These are phyloP conservation scores for Dasysyrphus tricinctus DNA, from an alignment of 2,888 invertebrate species.

Conservation along the genomic window DNA sequence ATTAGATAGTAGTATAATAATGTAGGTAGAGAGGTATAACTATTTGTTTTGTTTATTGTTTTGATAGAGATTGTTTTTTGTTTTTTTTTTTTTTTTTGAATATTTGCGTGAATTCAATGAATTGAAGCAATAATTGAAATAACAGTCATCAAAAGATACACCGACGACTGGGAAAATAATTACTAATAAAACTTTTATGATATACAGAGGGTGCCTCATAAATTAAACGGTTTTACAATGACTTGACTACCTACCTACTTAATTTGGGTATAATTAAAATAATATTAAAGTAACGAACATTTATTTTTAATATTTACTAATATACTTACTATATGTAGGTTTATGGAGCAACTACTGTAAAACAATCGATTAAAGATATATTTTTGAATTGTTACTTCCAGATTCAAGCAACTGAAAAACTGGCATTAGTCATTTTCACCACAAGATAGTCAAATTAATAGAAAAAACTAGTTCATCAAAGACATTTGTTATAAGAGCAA, in stretches of 20 bases:
- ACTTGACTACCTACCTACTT: background rate
- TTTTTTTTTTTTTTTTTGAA: background rate
- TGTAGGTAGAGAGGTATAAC: background rate
- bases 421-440: no score
- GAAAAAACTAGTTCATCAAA: no score
- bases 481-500: no score
- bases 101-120: conserved; percentile 27
- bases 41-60: conserved; percentile 12
- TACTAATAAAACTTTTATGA: background rate
- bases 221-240: background rate
- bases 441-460: no score
- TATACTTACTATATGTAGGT: no score
- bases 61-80: conserved; percentile 10
- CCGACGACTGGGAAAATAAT: conserved; percentile 10
- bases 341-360: no score
- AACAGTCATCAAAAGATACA: conserved; percentile 17
- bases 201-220: background rate
- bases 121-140: conserved; percentile 26
- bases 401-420: no score
- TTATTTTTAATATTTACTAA: no score
- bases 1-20: background rate
- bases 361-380: no score
- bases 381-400: no score
- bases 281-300: background rate
- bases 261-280: background rate